phyloP scores from a whole-genome alignment of 2,888 invertebrate genomes.

The Rotaria sp. region DNA sequence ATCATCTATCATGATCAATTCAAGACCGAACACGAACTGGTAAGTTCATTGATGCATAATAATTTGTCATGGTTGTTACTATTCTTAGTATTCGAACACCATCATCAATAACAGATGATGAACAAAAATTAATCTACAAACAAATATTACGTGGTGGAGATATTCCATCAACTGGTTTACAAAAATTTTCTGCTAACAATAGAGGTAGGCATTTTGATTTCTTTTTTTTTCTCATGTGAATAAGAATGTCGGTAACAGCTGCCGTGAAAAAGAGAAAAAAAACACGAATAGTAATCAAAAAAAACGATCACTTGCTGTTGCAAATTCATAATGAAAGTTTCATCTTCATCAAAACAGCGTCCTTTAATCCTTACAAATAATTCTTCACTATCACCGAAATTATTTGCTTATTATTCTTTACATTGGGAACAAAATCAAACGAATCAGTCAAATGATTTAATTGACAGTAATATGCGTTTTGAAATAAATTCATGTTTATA shows the following conservation, averaged over 20 bases:
- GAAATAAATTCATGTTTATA: constrained; percentile 23
- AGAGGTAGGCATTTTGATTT: background rate
- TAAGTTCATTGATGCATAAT: background rate
- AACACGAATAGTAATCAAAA: background rate
- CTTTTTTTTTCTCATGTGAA: background rate
- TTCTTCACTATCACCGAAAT: background rate
- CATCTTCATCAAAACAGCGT: background rate
- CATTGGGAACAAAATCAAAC: constrained; percentile 11
- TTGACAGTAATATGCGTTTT: background rate
- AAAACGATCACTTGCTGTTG: background rate
- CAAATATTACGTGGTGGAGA: constrained; percentile 1
- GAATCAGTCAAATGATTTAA: background rate
- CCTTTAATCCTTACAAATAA: background rate
- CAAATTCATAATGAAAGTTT: background rate
- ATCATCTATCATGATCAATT: background rate
- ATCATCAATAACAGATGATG: background rate
- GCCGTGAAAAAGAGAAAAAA: background rate
- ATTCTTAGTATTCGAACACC: background rate
- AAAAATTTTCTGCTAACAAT: background rate
- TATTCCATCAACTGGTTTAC: constrained; percentile 8
- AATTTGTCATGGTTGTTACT: background rate
- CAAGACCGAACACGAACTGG: background rate
- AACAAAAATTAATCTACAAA: constrained; percentile 21
- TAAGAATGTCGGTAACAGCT: background rate
- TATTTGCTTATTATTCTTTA: constrained; percentile 6